Conservation (phyloP, 2,113 vertebrate genomes). For the Lutjanus erythropterus region DNA sequence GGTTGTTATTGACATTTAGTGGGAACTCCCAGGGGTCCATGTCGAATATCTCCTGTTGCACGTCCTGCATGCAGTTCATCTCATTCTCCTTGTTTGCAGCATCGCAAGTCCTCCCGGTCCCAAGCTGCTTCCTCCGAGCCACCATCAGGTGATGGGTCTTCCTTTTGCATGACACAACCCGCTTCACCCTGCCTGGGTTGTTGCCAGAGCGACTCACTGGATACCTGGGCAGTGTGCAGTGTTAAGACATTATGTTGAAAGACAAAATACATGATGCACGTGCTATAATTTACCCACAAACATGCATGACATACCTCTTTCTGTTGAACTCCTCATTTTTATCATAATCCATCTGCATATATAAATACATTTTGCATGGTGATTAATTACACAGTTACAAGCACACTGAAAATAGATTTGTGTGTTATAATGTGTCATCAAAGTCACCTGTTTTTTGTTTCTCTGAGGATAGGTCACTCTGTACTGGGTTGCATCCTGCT, state of each 20-base stretch:
- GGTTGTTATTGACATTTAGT: conserved; percentile 82
- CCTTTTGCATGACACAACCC: conserved; percentile 81
- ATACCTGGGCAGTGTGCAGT: conserved; percentile 53
- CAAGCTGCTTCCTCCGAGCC: conserved; percentile 69
- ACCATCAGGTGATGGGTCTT: conserved; percentile 76
- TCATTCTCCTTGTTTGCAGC: conserved; percentile 94
- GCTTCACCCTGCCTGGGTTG: conserved; percentile 72
- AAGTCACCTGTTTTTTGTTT: conserved; percentile 74
- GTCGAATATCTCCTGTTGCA: conserved; percentile 83
- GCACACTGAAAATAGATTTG: no score
- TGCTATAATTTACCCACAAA: neutral
- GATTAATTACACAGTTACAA: neutral
- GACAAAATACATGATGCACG: neutral
- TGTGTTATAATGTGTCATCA: conserved; percentile 25
- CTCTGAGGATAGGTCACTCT: conserved; percentile 85
- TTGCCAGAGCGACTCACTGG: conserved; percentile 62
- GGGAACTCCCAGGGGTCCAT: conserved; percentile 83
- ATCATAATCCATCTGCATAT: conserved; percentile 56
- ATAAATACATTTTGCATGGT: conserved; percentile 3
- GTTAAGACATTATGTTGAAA: neutral
- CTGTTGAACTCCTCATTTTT: conserved; percentile 69
- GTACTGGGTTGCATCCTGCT: conserved; percentile 83
- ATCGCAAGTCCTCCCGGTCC: conserved; percentile 79
- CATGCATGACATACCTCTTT: conserved; percentile 58
- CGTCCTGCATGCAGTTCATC: conserved; percentile 83